A percentile compares a stretch with the other conserved stretches of the same genome.
Evolutionary conservation across 1,140 invertebrate species (phyloP).

Genomic region (Stenopsyche tienmushanensis): DNA sequence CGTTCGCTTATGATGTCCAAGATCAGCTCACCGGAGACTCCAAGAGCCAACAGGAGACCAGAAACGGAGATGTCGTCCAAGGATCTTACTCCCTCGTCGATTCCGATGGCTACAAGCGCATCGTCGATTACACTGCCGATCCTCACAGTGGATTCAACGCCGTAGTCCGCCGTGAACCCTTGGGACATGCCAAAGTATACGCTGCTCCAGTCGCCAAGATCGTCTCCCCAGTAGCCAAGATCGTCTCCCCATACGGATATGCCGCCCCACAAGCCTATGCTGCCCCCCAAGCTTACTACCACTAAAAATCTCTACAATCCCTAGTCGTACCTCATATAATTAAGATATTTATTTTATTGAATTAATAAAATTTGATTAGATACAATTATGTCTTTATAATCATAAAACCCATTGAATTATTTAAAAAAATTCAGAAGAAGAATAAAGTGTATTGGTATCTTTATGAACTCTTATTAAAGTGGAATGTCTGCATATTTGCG

Average conservation of each 20-base stretch:
- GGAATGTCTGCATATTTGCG: no score
- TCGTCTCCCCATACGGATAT: slow-evolving; percentile 22
- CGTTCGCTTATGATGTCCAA: slow-evolving; percentile 60
- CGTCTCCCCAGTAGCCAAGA: slow-evolving; percentile 25
- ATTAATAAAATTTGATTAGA: background rate
- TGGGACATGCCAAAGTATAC: slow-evolving; percentile 28
- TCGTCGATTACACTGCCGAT: slow-evolving; percentile 51
- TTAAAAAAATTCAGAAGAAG: no score
- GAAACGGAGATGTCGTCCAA: slow-evolving; percentile 45
- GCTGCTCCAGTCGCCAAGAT: slow-evolving; percentile 10
- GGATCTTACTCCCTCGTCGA: slow-evolving; percentile 46
- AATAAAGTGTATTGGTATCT: no score
- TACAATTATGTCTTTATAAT: background rate
- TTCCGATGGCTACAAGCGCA: slow-evolving; percentile 47
- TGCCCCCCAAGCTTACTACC: slow-evolving; percentile 21
- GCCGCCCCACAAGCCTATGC: no score
- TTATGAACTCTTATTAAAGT: no score
- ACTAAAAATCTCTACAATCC: background rate
- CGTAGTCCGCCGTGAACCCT: slow-evolving; percentile 45
- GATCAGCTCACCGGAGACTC: slow-evolving; percentile 62
- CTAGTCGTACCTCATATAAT: background rate
- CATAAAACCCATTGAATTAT: no score
- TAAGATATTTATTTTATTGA: background rate
- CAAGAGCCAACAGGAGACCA: slow-evolving; percentile 53
- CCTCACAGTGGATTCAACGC: slow-evolving; percentile 53